Evolutionary conservation across 2,797 vertebrate species (phyloP).

Genomic region (Falco novaeseelandiae): DNA sequence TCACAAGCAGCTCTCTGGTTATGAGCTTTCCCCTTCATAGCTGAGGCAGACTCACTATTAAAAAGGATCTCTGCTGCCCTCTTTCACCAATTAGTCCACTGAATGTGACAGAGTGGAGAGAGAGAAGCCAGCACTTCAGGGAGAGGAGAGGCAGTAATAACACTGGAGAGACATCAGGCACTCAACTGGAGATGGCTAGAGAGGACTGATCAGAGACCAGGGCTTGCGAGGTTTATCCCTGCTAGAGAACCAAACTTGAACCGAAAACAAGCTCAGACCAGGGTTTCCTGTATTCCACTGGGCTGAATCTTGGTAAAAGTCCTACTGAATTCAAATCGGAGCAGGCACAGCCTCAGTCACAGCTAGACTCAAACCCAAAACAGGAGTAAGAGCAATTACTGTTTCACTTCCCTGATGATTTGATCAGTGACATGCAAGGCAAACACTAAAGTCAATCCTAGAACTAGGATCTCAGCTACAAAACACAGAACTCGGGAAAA

Average conservation of each 20-base stretch:
- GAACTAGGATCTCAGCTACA: neutral
- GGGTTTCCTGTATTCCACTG: neutral
- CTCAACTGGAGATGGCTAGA: neutral
- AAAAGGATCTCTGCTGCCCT: conserved; percentile 63
- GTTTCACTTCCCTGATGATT: neutral
- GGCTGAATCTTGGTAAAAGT: neutral
- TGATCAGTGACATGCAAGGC: neutral
- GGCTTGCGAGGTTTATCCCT: neutral
- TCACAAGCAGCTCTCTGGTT: neutral
- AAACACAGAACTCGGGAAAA: neutral
- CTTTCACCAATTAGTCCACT: conserved; percentile 39
- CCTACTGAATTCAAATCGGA: neutral
- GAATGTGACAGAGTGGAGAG: neutral
- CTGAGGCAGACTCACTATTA: neutral
- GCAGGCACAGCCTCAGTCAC: neutral
- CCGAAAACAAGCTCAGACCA: neutral
- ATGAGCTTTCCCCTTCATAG: neutral
- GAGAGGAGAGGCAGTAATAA: neutral
- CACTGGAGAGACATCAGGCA: accelerated
- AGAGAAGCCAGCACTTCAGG: neutral
- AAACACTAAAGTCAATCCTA: neutral
- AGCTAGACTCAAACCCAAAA: neutral
- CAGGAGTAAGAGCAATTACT: neutral
- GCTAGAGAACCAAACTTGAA: neutral
- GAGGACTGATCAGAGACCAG: neutral